Evolutionary conservation across 2,797 vertebrate species (phyloP).

Genomic region (Pantherophis alleghaniensis): DNA sequence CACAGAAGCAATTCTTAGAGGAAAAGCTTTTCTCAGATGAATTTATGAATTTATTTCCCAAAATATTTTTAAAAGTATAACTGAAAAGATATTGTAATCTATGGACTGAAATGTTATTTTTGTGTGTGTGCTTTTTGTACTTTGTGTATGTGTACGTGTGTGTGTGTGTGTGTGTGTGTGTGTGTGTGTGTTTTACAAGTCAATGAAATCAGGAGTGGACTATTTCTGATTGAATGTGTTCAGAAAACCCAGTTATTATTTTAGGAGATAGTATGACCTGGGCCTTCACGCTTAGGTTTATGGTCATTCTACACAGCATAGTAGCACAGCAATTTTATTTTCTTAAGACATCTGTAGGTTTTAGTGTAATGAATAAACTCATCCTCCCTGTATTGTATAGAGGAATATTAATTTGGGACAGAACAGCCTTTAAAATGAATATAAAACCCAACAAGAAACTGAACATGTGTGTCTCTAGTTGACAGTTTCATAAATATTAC

Average conservation of each 20-base stretch:
- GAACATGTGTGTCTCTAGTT: not conserved
- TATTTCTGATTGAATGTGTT: not conserved
- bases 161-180: no score
- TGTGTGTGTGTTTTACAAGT: not conserved
- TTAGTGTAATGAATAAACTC: not conserved
- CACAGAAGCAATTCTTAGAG: not conserved
- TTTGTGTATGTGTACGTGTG: no score
- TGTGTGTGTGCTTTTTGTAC: no score
- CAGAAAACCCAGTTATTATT: not conserved
- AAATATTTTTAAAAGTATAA: not conserved
- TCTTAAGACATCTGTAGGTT: not conserved
- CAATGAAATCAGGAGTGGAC: not conserved
- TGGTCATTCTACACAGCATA: not conserved
- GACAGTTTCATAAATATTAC: not conserved
- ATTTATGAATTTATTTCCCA: not conserved
- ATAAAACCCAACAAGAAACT: not conserved
- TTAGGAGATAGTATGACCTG: not conserved
- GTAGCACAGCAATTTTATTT: not conserved
- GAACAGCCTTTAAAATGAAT: not conserved
- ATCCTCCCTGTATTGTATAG: not conserved
- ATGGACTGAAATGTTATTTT: not conserved
- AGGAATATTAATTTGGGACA: not conserved
- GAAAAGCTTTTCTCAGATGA: not conserved
- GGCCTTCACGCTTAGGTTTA: not conserved
- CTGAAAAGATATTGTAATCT: not conserved